Conservation (phyloP, 2,888 invertebrate species). For the Protodeltote pygarga region DNA sequence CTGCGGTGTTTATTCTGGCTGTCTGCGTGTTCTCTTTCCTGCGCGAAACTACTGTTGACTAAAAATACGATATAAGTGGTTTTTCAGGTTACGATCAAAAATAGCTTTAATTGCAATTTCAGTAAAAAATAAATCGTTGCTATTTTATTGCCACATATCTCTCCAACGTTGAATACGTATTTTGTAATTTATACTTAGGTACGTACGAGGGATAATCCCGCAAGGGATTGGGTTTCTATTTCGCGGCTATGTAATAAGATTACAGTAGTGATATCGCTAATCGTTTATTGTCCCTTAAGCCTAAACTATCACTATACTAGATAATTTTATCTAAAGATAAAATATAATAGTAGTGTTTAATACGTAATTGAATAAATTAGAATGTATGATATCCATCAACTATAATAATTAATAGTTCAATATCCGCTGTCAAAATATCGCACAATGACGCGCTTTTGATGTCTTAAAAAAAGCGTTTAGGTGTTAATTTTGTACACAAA, state of each 20-base stretch:
- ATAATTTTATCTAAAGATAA: conserved; percentile 31
- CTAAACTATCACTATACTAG: conserved; percentile 23
- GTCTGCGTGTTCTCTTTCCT: neutral
- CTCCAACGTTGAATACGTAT: no score
- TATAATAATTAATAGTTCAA: no score
- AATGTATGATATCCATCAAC: neutral
- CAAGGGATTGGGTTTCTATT: conserved; percentile 4
- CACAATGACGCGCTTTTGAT: conserved; percentile 24
- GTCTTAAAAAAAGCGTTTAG: conserved; percentile 18
- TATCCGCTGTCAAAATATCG: no score
- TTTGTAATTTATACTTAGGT: no score
- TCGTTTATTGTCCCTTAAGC: conserved; percentile 25
- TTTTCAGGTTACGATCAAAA: no score
- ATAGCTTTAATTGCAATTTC: no score
- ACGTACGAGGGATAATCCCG: no score
- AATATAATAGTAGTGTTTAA: conserved; percentile 18
- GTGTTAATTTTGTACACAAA: conserved; percentile 14
- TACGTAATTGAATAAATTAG: conserved; percentile 17
- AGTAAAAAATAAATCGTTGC: no score
- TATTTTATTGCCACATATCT: no score
- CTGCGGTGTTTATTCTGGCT: neutral
- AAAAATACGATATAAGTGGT: no score
- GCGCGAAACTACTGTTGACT: no score
- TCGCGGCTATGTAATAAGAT: conserved; percentile 11
- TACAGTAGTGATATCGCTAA: conserved; percentile 8